phyloP scores from a whole-genome alignment of 2,113 vertebrate species.

The Sturnira hondurensis region DNA sequence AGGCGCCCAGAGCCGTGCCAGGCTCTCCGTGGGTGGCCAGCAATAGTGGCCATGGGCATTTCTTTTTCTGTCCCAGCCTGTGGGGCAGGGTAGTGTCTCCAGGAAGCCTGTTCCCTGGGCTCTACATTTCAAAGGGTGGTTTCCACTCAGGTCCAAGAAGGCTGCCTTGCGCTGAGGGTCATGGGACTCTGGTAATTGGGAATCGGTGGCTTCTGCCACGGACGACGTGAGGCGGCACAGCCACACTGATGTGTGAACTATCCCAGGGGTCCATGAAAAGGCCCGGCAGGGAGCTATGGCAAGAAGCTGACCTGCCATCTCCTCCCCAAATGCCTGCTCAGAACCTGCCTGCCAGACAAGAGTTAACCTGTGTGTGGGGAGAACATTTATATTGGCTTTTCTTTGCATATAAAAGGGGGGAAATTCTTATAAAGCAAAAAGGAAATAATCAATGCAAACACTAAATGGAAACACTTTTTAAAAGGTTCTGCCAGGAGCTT shows the following conservation, averaged over 20 bases:
- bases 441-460: constrained; percentile 25
- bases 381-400: constrained; percentile 2
- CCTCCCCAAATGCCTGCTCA: too few relatives aligned
- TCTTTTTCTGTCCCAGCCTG: constrained; percentile 41
- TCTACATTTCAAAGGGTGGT: background rate
- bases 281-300: background rate
- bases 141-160: background rate
- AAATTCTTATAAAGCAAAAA: constrained; percentile 20
- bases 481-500: background rate
- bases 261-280: background rate
- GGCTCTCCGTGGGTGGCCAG: constrained; percentile 44
- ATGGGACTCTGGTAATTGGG: background rate
- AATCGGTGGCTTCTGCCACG: background rate
- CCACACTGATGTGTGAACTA: background rate
- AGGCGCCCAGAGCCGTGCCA: background rate
- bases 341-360: background rate
- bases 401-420: constrained; percentile 21
- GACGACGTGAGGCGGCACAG: background rate
- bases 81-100: background rate
- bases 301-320: fast-evolving
- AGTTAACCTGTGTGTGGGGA: background rate
- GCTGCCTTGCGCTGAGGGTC: background rate
- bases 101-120: background rate
- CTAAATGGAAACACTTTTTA: constrained; percentile 9
- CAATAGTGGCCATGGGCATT: background rate